Base-by-base conservation (phyloP, 2,797 vertebrate species). In the Halcyon leucocephala region DNA sequence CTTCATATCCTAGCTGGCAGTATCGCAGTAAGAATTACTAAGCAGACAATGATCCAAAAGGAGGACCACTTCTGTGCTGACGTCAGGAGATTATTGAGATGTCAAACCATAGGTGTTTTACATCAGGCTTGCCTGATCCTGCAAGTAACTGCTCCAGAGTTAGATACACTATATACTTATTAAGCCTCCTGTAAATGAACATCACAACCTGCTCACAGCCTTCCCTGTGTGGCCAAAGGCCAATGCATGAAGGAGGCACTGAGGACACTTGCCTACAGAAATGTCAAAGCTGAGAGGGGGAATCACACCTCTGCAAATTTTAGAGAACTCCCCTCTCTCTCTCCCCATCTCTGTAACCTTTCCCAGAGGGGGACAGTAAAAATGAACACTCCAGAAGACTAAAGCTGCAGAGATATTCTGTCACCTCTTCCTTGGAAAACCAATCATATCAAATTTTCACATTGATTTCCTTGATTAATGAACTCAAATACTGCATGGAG, bases 381-480 rank as follows among this genome's bases (percentile, higher is more conserved):
- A 70, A 35, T 16, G 48, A 66, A 15, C 51, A 25, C 31, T 60
- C 11, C 35, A 72, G 26, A 41, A 86, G 18, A 58, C 3, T 42
- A 42, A 74, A 86, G 54, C 41, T 67, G 48, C 20, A 46, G 28
- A 26, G 29, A 67, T 71, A 29, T 25, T 58, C 42, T 31, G 24
- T 33, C 52, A 52, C 28, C 9, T 80, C 35, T 33, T 89, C 60
- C 73, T 77, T 35, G 48, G 55, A 24, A n/a, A 82, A 67, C 12
- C 4, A 80, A 85, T 92, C 14, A 11, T 73, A 89, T 77, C 44
- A 70, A 73, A 55, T 85, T 86, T 82, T 93, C 29, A 17, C 31
- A 35, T 24, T 61, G 64, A 91, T 89, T 94, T 79, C 17, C 51
- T 37, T 90, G 69, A 84, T 85, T 73, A 97, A 67, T 28, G n/a